phyloP scores from a whole-genome alignment of 2,797 vertebrate genomes.

The Myioborus melanocephalus region DNA sequence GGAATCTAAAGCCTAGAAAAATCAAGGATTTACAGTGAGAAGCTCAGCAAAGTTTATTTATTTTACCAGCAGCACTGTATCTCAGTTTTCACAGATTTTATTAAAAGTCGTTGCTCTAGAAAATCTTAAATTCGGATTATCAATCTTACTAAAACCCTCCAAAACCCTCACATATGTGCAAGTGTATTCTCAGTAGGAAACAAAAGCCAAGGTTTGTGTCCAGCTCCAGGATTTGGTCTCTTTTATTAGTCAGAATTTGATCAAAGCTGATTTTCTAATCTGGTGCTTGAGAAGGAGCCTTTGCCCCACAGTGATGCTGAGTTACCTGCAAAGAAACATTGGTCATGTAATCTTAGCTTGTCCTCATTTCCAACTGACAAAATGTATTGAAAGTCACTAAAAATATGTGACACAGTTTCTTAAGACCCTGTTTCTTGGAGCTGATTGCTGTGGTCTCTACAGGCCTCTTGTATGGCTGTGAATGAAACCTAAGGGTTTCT shows the following conservation, averaged over 20 bases:
- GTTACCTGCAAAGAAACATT: background rate
- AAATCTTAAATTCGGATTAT: background rate
- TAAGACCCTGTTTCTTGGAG: background rate
- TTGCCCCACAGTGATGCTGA: background rate
- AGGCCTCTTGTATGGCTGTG: background rate
- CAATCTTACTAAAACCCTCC: background rate
- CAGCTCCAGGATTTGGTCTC: background rate
- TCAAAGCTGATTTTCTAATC: background rate
- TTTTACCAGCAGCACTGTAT: background rate
- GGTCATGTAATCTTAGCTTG: background rate
- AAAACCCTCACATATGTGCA: background rate
- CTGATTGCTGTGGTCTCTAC: background rate
- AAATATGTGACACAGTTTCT: background rate
- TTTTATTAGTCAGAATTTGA: background rate
- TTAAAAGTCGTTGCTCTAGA: background rate
- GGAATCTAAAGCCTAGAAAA: background rate
- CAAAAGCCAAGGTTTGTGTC: background rate
- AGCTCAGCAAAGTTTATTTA: background rate
- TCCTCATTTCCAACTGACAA: slow-evolving; percentile 2
- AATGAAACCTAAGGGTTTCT: background rate
- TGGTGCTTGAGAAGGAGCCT: background rate
- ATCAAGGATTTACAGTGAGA: background rate
- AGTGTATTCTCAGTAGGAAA: background rate
- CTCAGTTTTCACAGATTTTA: background rate
- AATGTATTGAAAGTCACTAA: background rate